These are phyloP conservation scores for Drosophila nr. medialis DNA, from an alignment of 2,888 invertebrate species.

Conservation along the genomic window DNA sequence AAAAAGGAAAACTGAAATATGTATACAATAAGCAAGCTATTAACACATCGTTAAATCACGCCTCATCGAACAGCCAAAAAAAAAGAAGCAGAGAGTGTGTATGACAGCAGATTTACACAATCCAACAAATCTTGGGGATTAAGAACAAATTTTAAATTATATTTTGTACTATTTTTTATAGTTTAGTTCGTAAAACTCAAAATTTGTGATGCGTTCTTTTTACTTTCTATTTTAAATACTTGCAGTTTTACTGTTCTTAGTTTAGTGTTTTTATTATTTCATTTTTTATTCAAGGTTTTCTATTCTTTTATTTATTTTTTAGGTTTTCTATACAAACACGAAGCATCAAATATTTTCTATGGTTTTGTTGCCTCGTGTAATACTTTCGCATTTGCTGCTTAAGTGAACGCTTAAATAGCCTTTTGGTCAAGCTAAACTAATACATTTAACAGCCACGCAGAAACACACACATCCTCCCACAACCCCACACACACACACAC, in stretches of 20 bases:
- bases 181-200: neutral
- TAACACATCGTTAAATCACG: constrained; percentile 63
- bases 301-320: neutral
- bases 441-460: constrained; percentile 58
- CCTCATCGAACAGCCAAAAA: constrained; percentile 26
- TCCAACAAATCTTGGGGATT: neutral
- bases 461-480: neutral
- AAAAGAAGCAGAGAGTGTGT: neutral
- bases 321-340: neutral
- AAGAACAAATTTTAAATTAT: neutral
- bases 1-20: constrained; percentile 37
- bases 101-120: neutral
- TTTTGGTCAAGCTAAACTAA: constrained; percentile 63
- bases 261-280: neutral
- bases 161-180: neutral
- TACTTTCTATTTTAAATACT: neutral
- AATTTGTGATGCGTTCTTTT: neutral
- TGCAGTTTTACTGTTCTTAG: neutral
- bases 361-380: constrained; percentile 47
- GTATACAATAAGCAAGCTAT: constrained; percentile 65
- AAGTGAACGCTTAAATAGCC: constrained; percentile 73
- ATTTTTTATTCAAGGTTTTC: neutral
- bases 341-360: neutral
- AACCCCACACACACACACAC: neutral
- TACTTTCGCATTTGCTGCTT: constrained; percentile 36